These are phyloP conservation scores for Sinocyclocheilus anophthalmus DNA, from an alignment of 2,113 vertebrate genomes.

Conservation along the genomic window DNA sequence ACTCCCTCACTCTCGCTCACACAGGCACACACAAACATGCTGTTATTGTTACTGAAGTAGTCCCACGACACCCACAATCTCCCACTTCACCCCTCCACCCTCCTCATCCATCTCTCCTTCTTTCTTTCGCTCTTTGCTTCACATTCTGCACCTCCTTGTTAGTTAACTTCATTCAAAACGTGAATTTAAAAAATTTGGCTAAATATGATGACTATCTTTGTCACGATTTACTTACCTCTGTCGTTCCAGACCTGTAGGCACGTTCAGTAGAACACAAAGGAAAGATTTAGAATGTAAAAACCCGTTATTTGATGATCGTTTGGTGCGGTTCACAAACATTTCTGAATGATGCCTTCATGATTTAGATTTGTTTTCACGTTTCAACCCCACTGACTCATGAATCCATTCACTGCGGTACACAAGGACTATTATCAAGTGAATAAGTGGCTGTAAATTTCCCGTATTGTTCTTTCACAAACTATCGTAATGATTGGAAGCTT, in stretches of 20 bases:
- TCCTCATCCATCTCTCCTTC: conserved; percentile 67
- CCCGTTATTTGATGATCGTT: too few relatives aligned
- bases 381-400: background rate
- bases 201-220: background rate
- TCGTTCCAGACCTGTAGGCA: background rate
- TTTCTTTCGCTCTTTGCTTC: conserved; percentile 70
- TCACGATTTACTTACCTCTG: background rate
- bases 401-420: too few relatives aligned
- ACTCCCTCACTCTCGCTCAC: conserved; percentile 54
- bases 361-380: too few relatives aligned
- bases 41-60: conserved; percentile 81
- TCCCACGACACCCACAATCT: conserved; percentile 80
- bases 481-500: background rate
- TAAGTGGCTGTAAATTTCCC: background rate
- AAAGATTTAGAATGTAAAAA: background rate
- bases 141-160: conserved; percentile 70
- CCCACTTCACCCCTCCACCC: conserved; percentile 69
- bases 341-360: background rate
- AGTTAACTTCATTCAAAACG: conserved; percentile 71
- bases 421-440: background rate
- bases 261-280: background rate
- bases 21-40: conserved; percentile 65
- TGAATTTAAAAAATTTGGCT: conserved; percentile 10
- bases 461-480: background rate
- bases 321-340: background rate